Conservation (phyloP, 2,888 invertebrate species). For the Bombyx huttoni region DNA sequence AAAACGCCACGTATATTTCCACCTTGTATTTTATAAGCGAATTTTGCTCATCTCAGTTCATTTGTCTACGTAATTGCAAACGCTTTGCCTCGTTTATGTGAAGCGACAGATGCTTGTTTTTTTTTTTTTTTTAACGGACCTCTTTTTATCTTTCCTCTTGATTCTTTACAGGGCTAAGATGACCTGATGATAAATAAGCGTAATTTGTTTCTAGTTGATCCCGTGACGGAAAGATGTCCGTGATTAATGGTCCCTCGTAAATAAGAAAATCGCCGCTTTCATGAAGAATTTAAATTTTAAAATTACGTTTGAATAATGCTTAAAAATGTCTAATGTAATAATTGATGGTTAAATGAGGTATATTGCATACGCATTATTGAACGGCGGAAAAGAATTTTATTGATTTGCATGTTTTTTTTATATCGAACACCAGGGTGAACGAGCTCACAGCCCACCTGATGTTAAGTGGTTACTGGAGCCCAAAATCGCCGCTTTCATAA, state of each 20-base stretch:
- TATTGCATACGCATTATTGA: too few species aligned
- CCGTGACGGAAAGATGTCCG: conserved; percentile 1
- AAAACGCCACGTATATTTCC: conserved; percentile 11
- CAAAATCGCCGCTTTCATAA: background rate
- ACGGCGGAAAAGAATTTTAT: too few species aligned
- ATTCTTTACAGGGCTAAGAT: conserved; percentile 1
- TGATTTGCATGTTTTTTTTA: too few species aligned
- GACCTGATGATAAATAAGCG: conserved; percentile 1
- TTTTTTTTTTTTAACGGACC: conserved; percentile 16
- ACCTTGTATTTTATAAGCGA: conserved; percentile 19
- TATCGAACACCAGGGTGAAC: too few species aligned
- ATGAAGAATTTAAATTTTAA: background rate
- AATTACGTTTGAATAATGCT: background rate
- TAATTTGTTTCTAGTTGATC: conserved; percentile 3
- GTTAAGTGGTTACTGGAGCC: too few species aligned
- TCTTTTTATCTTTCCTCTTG: conserved; percentile 17
- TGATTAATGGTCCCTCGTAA: background rate
- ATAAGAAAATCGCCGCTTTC: background rate
- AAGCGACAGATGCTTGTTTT: conserved; percentile 20
- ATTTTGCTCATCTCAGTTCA: conserved; percentile 22
- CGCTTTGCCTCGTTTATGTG: conserved; percentile 20
- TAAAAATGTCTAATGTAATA: too few species aligned
- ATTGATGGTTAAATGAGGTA: too few species aligned
- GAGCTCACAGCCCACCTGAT: too few species aligned
- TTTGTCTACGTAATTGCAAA: conserved; percentile 35